Conservation (phyloP, 2,113 vertebrate genomes). For the Bambusicola thoracicus region DNA sequence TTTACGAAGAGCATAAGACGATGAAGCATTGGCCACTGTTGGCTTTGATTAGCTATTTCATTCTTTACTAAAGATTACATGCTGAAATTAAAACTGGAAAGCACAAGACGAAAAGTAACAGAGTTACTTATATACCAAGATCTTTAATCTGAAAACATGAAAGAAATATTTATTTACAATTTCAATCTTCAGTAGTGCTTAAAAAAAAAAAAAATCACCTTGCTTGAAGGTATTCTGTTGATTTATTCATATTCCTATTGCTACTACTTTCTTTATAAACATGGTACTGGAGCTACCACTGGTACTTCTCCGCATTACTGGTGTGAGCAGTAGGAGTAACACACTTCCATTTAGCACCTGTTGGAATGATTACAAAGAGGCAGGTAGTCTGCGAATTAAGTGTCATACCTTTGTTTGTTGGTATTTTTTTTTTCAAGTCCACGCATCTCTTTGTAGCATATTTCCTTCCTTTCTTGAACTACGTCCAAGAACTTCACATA, state of each 20-base stretch:
- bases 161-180: neutral
- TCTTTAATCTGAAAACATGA: neutral
- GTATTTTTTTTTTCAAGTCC: neutral
- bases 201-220: neutral
- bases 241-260: neutral
- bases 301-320: neutral
- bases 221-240: neutral
- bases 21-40: neutral
- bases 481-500: neutral
- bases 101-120: fast-evolving
- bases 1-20: neutral
- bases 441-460: neutral
- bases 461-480: neutral
- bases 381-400: neutral
- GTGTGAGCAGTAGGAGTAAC: neutral
- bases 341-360: neutral
- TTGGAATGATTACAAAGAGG: neutral
- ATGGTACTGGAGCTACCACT: neutral
- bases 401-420: neutral
- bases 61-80: neutral
- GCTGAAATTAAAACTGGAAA: neutral
- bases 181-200: neutral
- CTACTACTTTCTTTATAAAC: neutral
- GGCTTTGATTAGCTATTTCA: neutral
- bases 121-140: neutral